Conservation (phyloP, 35 echinoderm and acorn worm species). For the Hemicentrotus pulcherrimus region DNA sequence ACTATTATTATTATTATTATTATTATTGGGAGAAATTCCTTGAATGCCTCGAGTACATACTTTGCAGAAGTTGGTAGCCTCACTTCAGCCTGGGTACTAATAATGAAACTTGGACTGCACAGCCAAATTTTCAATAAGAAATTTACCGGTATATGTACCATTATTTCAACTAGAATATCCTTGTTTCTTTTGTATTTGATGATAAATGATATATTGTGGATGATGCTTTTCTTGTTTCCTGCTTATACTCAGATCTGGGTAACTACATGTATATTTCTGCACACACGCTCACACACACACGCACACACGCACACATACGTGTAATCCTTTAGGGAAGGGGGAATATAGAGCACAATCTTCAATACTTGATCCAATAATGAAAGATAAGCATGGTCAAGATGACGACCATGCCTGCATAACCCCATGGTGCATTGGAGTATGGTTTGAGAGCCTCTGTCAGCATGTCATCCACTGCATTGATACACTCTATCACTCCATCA, state of each 20-base stretch:
- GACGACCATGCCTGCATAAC: conserved; percentile 62
- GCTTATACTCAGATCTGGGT: neutral
- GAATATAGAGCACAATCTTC: neutral
- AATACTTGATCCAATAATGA: conserved; percentile 88
- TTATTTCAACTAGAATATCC: neutral
- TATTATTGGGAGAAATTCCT: no score
- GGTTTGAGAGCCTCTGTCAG: neutral
- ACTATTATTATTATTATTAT: no score
- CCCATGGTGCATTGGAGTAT: conserved; percentile 59
- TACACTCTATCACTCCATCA: neutral
- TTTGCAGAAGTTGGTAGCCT: neutral
- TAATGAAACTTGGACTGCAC: neutral
- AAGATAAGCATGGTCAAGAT: conserved; percentile 64
- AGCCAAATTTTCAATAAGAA: neutral
- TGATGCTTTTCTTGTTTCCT: neutral
- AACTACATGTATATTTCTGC: neutral
- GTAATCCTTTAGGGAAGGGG: neutral
- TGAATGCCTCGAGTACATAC: neutral
- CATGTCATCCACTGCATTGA: neutral
- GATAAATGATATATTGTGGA: neutral
- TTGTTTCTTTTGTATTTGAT: neutral
- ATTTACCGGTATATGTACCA: neutral
- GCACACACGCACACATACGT: neutral
- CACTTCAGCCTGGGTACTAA: neutral
- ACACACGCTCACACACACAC: neutral